Base-by-base conservation (phyloP, 1,140 invertebrate species). In the Calosoma granatense region DNA sequence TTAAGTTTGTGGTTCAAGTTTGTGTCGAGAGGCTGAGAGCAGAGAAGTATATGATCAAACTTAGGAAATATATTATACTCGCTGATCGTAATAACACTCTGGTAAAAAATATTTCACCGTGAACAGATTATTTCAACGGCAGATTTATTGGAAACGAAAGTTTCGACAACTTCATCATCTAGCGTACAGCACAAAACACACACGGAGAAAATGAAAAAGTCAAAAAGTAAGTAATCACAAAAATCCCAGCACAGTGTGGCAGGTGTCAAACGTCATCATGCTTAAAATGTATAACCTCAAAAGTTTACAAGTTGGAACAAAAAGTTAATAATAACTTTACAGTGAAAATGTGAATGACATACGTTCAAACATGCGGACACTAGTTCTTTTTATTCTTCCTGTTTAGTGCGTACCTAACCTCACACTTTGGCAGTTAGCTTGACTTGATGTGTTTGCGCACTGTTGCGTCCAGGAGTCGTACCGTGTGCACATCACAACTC, bases 181-280 rank as follows among this genome's bases (percentile, higher is more conserved):
- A 36, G 26, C 26, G 26, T n/a, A 9, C 41, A 9, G 41, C 41
- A 12, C 41, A 47, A 9, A 47, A 47, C 9, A 47, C 9, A 47
- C 41, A 47, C 15, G 17, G 17, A 47, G 41, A 47, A 47, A 47
- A 47, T 47, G 41, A 47, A 47, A 47, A 47, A 47, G 41, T 47
- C 41, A 47, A 47, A 36, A 47, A 47, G 41, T 47, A 47, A 47
- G 41, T 47, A 47, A 47, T 47, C 41, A 47, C 6, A 47, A 17
- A 12, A 9, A 47, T 47, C 41, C 41, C 17, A 47, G 17, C 9
- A 17, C 41, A 47, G 17, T n/a, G n/a, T 47, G 41, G 41, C 41
- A 47, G 41, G 41, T 47, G 41, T 47, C 41, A 47, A 47, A 17
- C 41, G 17, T 47, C 41, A 14, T 30, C 41, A 47, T 47, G 17